phyloP scores from a whole-genome alignment of 2,113 vertebrate genomes.

The Malurus alboscapulatus region DNA sequence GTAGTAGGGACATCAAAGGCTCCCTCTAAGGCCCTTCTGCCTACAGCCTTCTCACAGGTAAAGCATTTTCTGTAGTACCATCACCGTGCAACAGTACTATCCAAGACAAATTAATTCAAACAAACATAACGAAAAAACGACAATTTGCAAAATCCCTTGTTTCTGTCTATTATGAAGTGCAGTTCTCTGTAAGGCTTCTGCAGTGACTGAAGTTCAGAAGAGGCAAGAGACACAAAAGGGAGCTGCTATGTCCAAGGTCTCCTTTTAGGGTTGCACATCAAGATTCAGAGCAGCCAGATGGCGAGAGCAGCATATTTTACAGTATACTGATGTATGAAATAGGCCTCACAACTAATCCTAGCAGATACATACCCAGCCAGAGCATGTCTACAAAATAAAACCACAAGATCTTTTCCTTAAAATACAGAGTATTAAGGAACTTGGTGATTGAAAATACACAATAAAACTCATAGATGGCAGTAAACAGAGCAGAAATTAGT shows the following conservation, averaged over 20 bases:
- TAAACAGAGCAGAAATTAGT: neutral
- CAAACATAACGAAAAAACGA: neutral
- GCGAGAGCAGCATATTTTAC: neutral
- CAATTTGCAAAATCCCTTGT: neutral
- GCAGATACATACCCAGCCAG: neutral
- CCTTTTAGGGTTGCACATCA: neutral
- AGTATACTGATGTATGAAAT: neutral
- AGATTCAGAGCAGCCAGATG: neutral
- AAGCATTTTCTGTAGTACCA: neutral
- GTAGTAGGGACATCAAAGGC: neutral
- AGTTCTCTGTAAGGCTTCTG: neutral
- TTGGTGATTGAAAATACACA: neutral
- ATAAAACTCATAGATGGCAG: neutral
- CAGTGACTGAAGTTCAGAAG: neutral
- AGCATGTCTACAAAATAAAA: constrained; percentile 18
- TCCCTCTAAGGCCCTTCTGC: neutral
- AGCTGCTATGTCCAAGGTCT: neutral
- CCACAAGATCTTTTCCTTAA: neutral
- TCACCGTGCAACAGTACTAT: neutral
- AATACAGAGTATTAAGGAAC: constrained; percentile 5
- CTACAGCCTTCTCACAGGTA: neutral
- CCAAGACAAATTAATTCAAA: neutral
- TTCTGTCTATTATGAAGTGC: neutral
- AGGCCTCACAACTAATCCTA: neutral
- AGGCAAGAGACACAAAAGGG: neutral